These are phyloP conservation scores for Dendrolimus houi DNA, from an alignment of 2,888 invertebrate species.

Conservation along the genomic window DNA sequence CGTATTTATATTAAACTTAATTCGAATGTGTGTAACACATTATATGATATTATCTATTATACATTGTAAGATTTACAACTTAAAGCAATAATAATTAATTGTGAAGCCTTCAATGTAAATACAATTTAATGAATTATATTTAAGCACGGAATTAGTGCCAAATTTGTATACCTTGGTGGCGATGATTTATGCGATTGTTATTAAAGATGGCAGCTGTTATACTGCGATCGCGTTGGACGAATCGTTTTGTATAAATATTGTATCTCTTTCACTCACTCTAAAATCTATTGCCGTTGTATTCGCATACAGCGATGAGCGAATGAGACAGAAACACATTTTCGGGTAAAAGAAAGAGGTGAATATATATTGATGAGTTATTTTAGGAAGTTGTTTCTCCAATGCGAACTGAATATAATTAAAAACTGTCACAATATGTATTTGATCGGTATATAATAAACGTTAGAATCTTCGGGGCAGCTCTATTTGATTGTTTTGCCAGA, in stretches of 20 bases:
- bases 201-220: not conserved
- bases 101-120: constrained; percentile 57
- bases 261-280: too few relatives aligned
- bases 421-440: not conserved
- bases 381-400: too few relatives aligned
- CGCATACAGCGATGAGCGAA: too few relatives aligned
- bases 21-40: constrained; percentile 46
- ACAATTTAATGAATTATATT: constrained; percentile 32
- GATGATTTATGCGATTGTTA: constrained; percentile 9
- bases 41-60: constrained; percentile 15
- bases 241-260: too few relatives aligned
- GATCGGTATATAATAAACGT: constrained; percentile 1
- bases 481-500: too few relatives aligned
- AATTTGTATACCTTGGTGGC: constrained; percentile 37
- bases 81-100: constrained; percentile 65
- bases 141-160: constrained; percentile 64
- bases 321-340: too few relatives aligned
- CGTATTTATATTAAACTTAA: constrained; percentile 32
- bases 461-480: too few relatives aligned
- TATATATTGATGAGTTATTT: too few relatives aligned
- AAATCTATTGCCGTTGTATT: too few relatives aligned
- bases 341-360: too few relatives aligned
- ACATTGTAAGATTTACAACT: constrained; percentile 18
- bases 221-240: constrained; percentile 1
- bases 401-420: not conserved